Percentiles rank a stretch among this genome's conserved stretches.
Evolutionary conservation across 1,140 invertebrate species (phyloP).

Genomic region (Ylistrum balloti): DNA sequence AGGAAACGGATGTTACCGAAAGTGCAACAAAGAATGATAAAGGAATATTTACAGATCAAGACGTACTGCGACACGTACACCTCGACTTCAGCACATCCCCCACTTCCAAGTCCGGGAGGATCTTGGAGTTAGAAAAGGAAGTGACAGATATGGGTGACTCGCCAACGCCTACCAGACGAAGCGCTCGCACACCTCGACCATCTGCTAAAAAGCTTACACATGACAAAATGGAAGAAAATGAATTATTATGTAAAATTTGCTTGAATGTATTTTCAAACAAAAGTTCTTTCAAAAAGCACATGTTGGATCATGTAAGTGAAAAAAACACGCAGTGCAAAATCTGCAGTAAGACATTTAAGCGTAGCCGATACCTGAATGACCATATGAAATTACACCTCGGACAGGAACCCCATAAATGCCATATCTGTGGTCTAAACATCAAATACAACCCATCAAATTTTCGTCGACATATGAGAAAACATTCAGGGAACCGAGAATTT

Average conservation of each 20-base stretch:
- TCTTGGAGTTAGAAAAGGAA: neutral
- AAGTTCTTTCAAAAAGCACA: neutral
- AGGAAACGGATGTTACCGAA: neutral
- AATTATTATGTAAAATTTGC: neutral
- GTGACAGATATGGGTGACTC: neutral
- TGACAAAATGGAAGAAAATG: neutral
- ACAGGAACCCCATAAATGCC: neutral
- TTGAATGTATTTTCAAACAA: neutral
- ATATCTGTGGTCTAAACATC: neutral
- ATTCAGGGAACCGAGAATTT: neutral
- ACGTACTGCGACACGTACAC: neutral
- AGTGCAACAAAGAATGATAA: neutral
- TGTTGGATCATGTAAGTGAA: neutral
- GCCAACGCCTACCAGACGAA: neutral
- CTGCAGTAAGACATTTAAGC: neutral
- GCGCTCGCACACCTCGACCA: neutral
- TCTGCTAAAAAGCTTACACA: neutral
- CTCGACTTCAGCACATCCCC: neutral
- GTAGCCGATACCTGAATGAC: neutral
- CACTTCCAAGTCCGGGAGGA: neutral
- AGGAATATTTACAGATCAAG: neutral
- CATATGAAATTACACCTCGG: neutral
- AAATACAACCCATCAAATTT: slow-evolving; percentile 20
- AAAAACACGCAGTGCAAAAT: neutral
- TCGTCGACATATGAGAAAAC: slow-evolving; percentile 25